Evolutionary conservation across 2,888 invertebrate species (phyloP).

Genomic region (Calliopum simillimum): DNA sequence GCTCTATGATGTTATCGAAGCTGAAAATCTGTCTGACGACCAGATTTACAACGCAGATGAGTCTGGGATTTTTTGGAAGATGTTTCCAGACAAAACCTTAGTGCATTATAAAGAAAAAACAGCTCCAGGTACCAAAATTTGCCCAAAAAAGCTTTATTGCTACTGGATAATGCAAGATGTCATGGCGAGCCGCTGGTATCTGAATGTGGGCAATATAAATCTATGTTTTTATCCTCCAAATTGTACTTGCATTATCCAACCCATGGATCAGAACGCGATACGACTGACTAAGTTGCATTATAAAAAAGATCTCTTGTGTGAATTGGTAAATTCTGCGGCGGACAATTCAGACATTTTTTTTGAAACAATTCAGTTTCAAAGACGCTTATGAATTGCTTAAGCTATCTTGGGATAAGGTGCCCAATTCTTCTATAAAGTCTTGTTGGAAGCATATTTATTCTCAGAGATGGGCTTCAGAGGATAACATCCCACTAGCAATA

Average conservation of each 20-base stretch:
- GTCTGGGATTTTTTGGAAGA: too few relatives aligned
- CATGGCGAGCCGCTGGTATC: conserved; percentile 24
- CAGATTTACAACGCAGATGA: too few relatives aligned
- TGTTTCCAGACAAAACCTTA: too few relatives aligned
- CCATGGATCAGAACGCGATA: conserved; percentile 17
- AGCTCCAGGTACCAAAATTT: conserved; percentile 18
- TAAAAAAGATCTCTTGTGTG: too few relatives aligned
- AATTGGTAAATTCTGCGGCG: background rate
- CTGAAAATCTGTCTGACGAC: too few relatives aligned
- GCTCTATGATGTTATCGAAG: too few relatives aligned
- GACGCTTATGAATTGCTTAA: conserved; percentile 25
- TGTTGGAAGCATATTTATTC: conserved; percentile 17
- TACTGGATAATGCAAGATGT: conserved; percentile 33
- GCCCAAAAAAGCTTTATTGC: background rate
- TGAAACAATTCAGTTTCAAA: conserved; percentile 8
- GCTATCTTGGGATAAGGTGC: conserved; percentile 9
- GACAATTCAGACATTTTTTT: conserved; percentile 16
- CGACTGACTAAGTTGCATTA: background rate
- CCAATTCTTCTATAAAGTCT: conserved; percentile 20
- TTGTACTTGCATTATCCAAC: conserved; percentile 9
- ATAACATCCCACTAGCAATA: conserved; percentile 19
- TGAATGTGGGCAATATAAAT: too few relatives aligned
- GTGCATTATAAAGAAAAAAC: conserved; percentile 8
- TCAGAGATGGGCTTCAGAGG: conserved; percentile 21
- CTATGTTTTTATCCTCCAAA: too few relatives aligned